Evolutionary conservation across 2,797 vertebrate species (phyloP).

Genomic region (Holocentrus rufus): DNA sequence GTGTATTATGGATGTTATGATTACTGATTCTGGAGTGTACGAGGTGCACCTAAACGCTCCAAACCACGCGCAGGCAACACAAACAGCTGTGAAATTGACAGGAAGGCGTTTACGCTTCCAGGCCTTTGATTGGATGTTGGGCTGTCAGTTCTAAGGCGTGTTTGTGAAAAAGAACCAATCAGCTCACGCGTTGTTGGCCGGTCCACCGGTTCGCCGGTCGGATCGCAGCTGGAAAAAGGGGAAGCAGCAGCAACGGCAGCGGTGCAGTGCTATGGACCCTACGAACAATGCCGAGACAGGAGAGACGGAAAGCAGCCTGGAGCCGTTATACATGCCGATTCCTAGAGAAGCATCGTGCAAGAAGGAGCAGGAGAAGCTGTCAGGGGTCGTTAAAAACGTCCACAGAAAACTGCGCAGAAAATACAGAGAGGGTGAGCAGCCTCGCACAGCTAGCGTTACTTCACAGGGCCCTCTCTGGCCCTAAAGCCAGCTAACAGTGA

Average conservation of each 20-base stretch:
- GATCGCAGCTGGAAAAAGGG: conserved; percentile 55
- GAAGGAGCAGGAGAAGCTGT: conserved; percentile 93
- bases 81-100: conserved; percentile 1
- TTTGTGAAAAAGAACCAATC: conserved; percentile 63
- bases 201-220: conserved; percentile 72
- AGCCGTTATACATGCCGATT: conserved; percentile 54
- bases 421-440: conserved; percentile 91
- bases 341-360: conserved; percentile 67
- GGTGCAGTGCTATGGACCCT: conserved; percentile 78
- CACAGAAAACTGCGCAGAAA: conserved; percentile 95
- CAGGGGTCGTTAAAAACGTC: conserved; percentile 94
- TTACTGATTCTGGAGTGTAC: conserved; percentile 16
- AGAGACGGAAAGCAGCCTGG: conserved; percentile 67
- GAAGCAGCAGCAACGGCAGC: conserved; percentile 35
- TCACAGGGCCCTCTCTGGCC: conserved; percentile 50
- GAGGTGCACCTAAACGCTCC: conserved; percentile 19
- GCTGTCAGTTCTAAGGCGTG: conserved; percentile 58
- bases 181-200: conserved; percentile 60
- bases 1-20: not conserved
- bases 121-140: conserved; percentile 67
- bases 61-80: not conserved
- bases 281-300: conserved; percentile 72
- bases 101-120: conserved; percentile 5
- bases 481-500: conserved; percentile 34
- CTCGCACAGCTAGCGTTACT: not conserved